Evolutionary conservation across 1,140 invertebrate species (phyloP), one percentile per base, ranked within the genome.

Genomic region (Scylla paramamosain): DNA sequence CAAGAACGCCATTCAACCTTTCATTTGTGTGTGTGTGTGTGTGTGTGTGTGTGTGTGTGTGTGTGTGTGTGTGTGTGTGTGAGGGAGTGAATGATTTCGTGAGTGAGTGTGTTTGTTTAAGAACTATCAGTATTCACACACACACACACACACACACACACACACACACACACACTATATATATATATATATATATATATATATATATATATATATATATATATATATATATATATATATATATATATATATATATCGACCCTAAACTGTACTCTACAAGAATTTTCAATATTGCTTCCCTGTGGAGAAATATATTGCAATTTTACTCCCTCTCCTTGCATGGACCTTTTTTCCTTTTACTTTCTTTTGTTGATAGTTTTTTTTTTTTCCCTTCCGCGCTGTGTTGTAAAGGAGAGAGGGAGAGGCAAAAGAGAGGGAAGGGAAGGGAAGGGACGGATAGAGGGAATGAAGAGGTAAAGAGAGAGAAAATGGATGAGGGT

Each of bases 301-400:
- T 77, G 67, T 77, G 25, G 67, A 77, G 20, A 77, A 77, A 77
- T 77, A n/a, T 77, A 77, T 77, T 77, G 67, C 67, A 77, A n/a
- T n/a, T 77, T 77, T 77, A n/a, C 25, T n/a, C 20, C 59, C 59
- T n/a, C 25, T 77, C 10, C n/a, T 77, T 77, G 12, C 20, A 20
- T n/a, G 20, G 52, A n/a, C 67, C n/a, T 77, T 77, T 77, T n/a
- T 77, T n/a, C 67, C 25, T 77, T n/a, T 77, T n/a, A n/a, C n/a
- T 25, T 77, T 77, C n/a, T 77, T n/a, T 77, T 77, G 6, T 77
- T 77, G 20, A 8, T 20, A 77, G n/a, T 77, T 77, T 59, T 59
- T 20, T 59, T 20, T 39, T 39, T 39, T 77, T n/a, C 67, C 52
- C 10, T 8, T 59, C 16, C 12, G 0, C 52, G 20, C 25, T n/a